phyloP scores from a whole-genome alignment of 2,888 invertebrate genomes.

The Periphyllus acericola region DNA sequence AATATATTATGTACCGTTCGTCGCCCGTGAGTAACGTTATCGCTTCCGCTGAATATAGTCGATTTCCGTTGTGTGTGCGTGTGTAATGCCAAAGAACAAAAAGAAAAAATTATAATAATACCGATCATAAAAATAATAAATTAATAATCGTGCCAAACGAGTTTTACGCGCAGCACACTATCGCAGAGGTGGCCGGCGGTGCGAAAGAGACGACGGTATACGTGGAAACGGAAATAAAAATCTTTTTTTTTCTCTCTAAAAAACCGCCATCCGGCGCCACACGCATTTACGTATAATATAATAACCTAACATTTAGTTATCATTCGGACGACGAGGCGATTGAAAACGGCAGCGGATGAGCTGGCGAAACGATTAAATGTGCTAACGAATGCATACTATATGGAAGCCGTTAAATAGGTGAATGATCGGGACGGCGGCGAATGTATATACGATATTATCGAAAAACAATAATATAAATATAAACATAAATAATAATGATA shows the following conservation, averaged over 20 bases:
- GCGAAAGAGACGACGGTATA: neutral
- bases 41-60: neutral
- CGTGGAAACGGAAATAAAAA: slow-evolving; percentile 2
- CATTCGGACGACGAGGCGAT: too few species aligned
- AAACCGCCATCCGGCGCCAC: neutral
- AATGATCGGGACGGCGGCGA: too few species aligned
- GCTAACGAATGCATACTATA: too few species aligned
- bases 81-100: neutral
- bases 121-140: neutral
- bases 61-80: neutral
- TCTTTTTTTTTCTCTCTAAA: neutral
- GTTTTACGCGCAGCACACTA: neutral
- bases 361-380: too few species aligned
- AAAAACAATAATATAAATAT: neutral
- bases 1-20: neutral
- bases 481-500: neutral
- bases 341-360: too few species aligned
- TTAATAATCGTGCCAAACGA: neutral
- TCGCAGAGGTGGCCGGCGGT: neutral
- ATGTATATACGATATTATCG: neutral
- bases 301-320: too few species aligned
- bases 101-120: neutral
- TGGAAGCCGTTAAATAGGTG: too few species aligned
- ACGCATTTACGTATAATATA: neutral
- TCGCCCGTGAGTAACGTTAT: neutral